Base-by-base conservation (phyloP, 2,113 vertebrate genomes). In the Melanerpes formicivorus region DNA sequence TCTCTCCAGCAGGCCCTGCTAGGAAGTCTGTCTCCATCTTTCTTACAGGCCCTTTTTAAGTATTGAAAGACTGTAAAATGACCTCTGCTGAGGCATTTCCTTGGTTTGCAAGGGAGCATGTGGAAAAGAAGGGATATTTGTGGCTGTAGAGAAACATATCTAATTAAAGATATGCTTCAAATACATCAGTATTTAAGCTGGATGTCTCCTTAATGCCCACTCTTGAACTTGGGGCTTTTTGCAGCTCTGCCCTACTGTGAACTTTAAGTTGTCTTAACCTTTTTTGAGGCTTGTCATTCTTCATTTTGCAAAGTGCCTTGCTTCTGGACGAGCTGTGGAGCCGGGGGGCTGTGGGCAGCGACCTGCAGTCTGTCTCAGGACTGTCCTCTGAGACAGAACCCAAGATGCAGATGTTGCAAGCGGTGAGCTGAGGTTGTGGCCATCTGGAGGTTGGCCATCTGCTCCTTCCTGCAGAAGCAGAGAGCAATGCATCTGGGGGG, bases 361-460 rank as follows among this genome's bases (percentile, higher is more conserved):
- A 76, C 93, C 84, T 90, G 81, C 87, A 73, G 70, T 63, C 87
- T 90, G 87, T 90, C 90, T 89, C 79, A 48, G 90, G 84, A 73
- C 82, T 32, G 1, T 84, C 81, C 78, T 92, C 79, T 44, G 79
- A 80, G 81, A 81, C 44, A 37, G 1, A 32, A 29, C 14, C 72
- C 63, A n/a, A 84, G 87, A 42, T 92, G 6, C 81, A 82, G 91
- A 95, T 95, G 89, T 76, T 90, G 78, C 54, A 80, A 16, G 80
- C 3, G 59, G 78, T 90, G 93, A 76, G 75, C 80, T 0, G 19
- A 92, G 93, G 80, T 79, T 84, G 87, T 17, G 0, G 44, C 89
- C 91, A 91, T 94, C 87, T 94, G 91, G 93, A 92, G 46, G 71
- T 12, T 3, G 55, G 21, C 89, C 94, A 84, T 93, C 91, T 94